phyloP scores from a whole-genome alignment of 2,888 invertebrate species.

The Conchocele bisecta region DNA sequence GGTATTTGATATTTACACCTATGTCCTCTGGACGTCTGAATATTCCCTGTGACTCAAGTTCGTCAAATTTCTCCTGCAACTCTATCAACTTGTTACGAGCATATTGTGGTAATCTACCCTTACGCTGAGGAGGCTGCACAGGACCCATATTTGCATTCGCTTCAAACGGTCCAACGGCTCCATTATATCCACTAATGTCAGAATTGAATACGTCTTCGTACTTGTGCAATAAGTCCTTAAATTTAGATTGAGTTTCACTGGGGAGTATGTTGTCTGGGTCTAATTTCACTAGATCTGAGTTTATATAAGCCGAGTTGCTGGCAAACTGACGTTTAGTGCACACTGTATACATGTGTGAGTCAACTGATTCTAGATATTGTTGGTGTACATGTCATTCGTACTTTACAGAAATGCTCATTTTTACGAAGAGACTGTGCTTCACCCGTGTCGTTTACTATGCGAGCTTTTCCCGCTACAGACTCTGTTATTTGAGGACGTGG shows the following conservation, averaged over 20 bases:
- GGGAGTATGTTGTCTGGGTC: slow-evolving; percentile 44
- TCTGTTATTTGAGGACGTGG: slow-evolving; percentile 20
- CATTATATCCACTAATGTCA: slow-evolving; percentile 51
- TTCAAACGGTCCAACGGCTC: slow-evolving; percentile 46
- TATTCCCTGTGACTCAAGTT: slow-evolving; percentile 55
- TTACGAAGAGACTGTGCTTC: slow-evolving; percentile 25
- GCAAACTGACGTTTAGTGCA: no score
- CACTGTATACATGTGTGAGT: no score
- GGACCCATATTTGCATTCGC: slow-evolving; percentile 60
- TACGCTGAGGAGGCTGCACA: slow-evolving; percentile 58
- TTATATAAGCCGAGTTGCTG: no score
- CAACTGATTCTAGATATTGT: no score
- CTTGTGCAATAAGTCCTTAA: slow-evolving; percentile 9
- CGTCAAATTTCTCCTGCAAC: slow-evolving; percentile 56
- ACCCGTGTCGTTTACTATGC: slow-evolving; percentile 34
- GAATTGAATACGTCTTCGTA: slow-evolving; percentile 53
- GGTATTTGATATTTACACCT: slow-evolving; percentile 51
- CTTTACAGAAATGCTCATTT: slow-evolving; percentile 49
- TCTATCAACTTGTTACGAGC: slow-evolving; percentile 47
- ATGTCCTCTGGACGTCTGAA: slow-evolving; percentile 52
- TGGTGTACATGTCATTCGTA: slow-evolving; percentile 10
- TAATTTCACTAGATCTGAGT: slow-evolving; percentile 19
- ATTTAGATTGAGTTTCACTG: background rate
- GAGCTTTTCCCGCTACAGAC: slow-evolving; percentile 34
- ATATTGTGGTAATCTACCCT: slow-evolving; percentile 61